These are phyloP conservation scores for Oryzias curvinotus DNA, from an alignment of 2,113 vertebrate genomes.

Conservation along the genomic window DNA sequence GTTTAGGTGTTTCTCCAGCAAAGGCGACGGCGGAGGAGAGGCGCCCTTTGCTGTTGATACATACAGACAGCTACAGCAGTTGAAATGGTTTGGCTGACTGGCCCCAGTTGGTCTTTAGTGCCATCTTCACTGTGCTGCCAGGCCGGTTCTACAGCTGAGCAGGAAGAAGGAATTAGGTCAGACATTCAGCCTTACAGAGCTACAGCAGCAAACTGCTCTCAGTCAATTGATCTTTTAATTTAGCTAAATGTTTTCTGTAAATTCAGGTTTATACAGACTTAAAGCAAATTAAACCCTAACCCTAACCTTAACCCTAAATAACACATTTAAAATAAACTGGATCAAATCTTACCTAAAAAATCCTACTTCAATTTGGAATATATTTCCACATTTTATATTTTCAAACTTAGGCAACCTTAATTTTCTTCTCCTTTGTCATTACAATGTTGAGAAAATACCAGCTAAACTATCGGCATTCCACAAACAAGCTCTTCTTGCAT, in stretches of 20 bases:
- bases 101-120: slow-evolving; percentile 54
- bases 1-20: slow-evolving; percentile 53
- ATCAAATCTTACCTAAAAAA: no score
- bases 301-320: no score
- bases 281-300: no score
- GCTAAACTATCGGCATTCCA: no score
- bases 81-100: slow-evolving; percentile 64
- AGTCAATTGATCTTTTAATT: slow-evolving; percentile 7
- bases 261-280: no score
- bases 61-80: slow-evolving; percentile 58
- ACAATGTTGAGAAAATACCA: no score
- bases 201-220: slow-evolving; percentile 23
- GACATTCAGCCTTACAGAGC: slow-evolving; percentile 29
- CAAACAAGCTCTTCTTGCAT: no score
- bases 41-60: slow-evolving; percentile 54
- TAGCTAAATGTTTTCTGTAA: background rate
- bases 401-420: no score
- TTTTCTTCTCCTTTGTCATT: no score
- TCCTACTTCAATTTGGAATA: no score
- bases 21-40: slow-evolving; percentile 40
- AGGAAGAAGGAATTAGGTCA: slow-evolving; percentile 31
- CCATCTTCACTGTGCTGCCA: slow-evolving; percentile 48
- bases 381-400: no score
- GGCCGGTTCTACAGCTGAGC: slow-evolving; percentile 30
- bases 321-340: no score